These are phyloP conservation scores for Pedionomus torquatus DNA, from an alignment of 2,113 vertebrate species.

Conservation along the genomic window DNA sequence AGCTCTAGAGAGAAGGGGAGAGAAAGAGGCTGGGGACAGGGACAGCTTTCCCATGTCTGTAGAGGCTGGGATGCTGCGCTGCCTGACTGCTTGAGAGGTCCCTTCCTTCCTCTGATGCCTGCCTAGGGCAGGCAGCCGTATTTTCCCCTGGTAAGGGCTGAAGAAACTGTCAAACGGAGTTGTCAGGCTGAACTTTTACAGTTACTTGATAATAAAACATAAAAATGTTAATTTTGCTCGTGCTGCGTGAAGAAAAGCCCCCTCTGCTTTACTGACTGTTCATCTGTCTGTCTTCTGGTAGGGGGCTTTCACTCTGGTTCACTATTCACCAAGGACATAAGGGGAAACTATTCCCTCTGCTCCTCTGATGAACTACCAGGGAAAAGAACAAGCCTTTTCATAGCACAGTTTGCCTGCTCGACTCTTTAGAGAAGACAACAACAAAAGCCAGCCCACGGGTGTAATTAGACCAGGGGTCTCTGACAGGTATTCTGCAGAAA, in stretches of 20 bases:
- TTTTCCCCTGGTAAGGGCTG: background rate
- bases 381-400: background rate
- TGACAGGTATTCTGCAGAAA: background rate
- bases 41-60: rapidly evolving
- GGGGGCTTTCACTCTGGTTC: background rate
- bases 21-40: background rate
- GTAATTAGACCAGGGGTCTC: rapidly evolving
- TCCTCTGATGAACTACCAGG: background rate
- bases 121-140: background rate
- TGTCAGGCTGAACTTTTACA: background rate
- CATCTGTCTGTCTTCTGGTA: background rate
- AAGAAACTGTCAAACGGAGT: background rate
- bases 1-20: background rate
- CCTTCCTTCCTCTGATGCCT: background rate
- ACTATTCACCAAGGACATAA: background rate
- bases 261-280: background rate
- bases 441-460: background rate
- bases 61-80: rapidly evolving
- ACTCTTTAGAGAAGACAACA: background rate
- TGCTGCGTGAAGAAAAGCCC: background rate
- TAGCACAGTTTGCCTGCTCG: background rate
- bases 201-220: background rate
- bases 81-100: background rate
- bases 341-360: background rate
- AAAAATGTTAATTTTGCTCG: background rate